A percentile compares a stretch with the other conserved stretches of the same genome.
phyloP scores from a whole-genome alignment of 2,888 invertebrate genomes.

The Lasioglossum marginatum region DNA sequence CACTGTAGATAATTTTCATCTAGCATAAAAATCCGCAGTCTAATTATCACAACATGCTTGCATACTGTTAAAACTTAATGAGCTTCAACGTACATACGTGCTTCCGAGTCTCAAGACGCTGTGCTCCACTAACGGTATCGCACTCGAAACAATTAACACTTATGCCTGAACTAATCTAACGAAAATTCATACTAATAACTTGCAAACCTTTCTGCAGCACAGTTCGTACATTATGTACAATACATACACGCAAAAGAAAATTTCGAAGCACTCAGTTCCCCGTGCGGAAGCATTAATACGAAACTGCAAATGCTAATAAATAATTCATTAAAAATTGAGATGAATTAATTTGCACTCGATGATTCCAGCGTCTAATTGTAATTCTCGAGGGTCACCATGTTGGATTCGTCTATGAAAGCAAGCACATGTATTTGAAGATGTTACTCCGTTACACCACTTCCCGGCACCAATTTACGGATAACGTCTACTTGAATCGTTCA shows the following conservation, averaged over 20 bases:
- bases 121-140: neutral
- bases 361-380: neutral
- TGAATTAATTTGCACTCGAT: conserved; percentile 1
- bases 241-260: neutral
- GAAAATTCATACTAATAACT: neutral
- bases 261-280: neutral
- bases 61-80: neutral
- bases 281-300: neutral
- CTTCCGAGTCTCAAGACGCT: neutral
- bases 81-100: neutral
- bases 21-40: neutral
- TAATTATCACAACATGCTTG: neutral
- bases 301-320: neutral
- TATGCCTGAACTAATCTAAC: neutral
- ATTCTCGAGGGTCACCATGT: neutral
- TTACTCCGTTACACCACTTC: neutral
- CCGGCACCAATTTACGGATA: neutral
- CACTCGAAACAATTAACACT: neutral
- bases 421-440: neutral
- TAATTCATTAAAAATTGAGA: neutral
- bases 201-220: neutral
- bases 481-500: neutral
- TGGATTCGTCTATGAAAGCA: neutral
- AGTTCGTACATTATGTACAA: neutral
- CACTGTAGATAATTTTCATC: no score